These are phyloP conservation scores for Lepus europaeus DNA, from an alignment of 2,113 vertebrate species.

Conservation along the genomic window DNA sequence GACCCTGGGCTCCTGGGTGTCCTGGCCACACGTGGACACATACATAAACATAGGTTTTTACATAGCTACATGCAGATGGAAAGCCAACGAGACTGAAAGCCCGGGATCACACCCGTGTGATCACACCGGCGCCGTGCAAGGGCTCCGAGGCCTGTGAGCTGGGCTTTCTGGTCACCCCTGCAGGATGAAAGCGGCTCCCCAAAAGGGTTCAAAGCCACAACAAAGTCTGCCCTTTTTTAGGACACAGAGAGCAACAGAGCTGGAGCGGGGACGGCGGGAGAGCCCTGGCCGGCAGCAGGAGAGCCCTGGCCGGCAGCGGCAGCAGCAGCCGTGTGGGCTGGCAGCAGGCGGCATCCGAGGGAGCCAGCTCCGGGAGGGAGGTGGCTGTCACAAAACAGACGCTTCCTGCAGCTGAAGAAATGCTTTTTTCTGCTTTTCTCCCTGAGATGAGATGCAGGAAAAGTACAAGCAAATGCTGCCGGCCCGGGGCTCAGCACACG, in stretches of 20 bases:
- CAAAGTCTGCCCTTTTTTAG: conserved; percentile 60
- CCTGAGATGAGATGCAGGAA: neutral
- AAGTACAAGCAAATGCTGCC: neutral
- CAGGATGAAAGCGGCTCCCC: conserved; percentile 45
- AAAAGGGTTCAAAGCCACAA: conserved; percentile 63
- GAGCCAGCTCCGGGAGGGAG: no score
- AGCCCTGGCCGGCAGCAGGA: no score
- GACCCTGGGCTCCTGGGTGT: neutral
- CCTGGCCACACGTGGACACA: no score
- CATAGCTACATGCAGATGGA: neutral
- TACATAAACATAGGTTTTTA: neutral
- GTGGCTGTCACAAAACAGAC: neutral
- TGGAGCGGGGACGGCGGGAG: no score
- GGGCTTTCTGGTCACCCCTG: neutral
- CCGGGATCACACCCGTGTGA: conserved; percentile 44
- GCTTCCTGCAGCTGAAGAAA: conserved; percentile 61
- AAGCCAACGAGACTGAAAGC: conserved; percentile 55
- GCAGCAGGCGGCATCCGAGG: no score
- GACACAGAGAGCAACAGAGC: neutral
- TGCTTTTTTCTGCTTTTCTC: conserved; percentile 44
- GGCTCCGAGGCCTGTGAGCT: neutral
- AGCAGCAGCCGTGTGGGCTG: neutral
- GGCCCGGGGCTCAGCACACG: no score
- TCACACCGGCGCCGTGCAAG: conserved; percentile 23
- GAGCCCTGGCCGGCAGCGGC: no score